Conservation (phyloP, 2,797 vertebrate species). For the Dicrostonyx torquatus region DNA sequence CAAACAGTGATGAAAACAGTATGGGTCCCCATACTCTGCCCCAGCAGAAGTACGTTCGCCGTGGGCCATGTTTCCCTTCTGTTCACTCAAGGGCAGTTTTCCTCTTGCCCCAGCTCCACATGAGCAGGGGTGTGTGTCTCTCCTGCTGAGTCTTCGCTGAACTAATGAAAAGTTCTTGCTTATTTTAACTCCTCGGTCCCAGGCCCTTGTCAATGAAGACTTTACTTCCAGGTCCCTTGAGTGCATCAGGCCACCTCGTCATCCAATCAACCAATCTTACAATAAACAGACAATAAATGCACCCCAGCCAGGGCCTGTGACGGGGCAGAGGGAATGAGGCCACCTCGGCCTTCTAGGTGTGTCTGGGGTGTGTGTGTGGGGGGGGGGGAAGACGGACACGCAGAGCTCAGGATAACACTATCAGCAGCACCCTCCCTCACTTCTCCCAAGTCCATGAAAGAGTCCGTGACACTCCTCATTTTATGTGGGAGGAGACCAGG, state of each 20-base stretch:
- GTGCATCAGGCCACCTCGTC: neutral
- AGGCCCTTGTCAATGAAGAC: neutral
- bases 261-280: neutral
- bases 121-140: neutral
- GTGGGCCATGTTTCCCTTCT: neutral
- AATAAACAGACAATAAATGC: neutral
- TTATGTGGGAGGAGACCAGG: neutral
- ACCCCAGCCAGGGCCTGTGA: neutral
- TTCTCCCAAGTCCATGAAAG: neutral
- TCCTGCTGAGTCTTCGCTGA: neutral
- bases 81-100: neutral
- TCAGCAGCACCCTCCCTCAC: neutral
- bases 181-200: neutral
- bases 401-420: neutral
- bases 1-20: neutral
- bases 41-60: neutral
- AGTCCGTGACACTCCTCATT: neutral
- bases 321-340: neutral
- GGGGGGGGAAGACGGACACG: neutral
- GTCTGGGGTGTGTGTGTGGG: rapidly evolving
- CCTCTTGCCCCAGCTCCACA: neutral
- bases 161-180: neutral
- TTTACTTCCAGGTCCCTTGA: neutral
- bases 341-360: neutral
- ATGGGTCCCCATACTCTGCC: neutral